Evolutionary conservation across 2,113 vertebrate species (phyloP).

Genomic region (Otus sunia): DNA sequence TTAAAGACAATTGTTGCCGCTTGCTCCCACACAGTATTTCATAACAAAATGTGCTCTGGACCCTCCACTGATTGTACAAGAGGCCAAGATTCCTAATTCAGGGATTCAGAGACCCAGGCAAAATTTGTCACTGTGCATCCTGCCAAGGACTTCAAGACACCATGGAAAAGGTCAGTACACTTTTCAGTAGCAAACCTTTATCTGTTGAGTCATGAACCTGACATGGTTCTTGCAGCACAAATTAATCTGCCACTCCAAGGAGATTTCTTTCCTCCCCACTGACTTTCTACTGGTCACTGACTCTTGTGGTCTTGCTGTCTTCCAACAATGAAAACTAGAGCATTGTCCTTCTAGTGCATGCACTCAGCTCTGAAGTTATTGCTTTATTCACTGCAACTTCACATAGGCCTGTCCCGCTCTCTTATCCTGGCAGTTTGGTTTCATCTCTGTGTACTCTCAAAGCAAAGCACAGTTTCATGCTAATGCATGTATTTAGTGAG

Average conservation of each 20-base stretch:
- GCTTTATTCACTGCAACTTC: not conserved
- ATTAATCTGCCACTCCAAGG: not conserved
- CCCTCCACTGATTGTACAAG: not conserved
- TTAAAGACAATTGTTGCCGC: not conserved
- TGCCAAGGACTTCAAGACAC: not conserved
- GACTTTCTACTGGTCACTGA: not conserved
- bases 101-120: not conserved
- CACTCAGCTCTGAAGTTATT: not conserved
- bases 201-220: not conserved
- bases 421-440: not conserved
- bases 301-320: not conserved
- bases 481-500: not conserved
- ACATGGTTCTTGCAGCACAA: not conserved
- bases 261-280: not conserved
- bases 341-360: not conserved
- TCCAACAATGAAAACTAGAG: not conserved
- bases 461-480: not conserved
- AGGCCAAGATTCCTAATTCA: not conserved
- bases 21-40: not conserved
- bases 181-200: not conserved
- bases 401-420: not conserved
- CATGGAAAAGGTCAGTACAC: accelerated
- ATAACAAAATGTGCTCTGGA: not conserved
- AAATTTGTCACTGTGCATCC: not conserved
- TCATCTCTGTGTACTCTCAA: not conserved